These are phyloP conservation scores for Oncorhynchus mykiss DNA, from an alignment of 2,113 vertebrate genomes.

Conservation along the genomic window DNA sequence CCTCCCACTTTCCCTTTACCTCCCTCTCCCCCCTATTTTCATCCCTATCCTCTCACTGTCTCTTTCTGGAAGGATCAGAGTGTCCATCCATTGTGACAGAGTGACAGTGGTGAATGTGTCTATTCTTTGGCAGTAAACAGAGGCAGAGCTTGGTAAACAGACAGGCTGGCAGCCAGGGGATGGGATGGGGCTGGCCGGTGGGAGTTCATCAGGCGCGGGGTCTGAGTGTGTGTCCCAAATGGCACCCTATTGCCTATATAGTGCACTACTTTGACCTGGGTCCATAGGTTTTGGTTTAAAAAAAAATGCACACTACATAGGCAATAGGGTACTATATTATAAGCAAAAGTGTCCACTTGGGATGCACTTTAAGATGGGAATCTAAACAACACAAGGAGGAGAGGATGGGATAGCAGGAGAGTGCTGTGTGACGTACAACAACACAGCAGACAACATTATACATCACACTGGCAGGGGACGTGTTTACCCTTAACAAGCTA, in stretches of 20 bases:
- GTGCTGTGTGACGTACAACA: constrained; percentile 6
- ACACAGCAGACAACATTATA: constrained; percentile 8
- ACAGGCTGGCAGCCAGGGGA: neutral
- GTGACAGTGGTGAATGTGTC: constrained; percentile 1
- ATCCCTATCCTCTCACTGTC: neutral
- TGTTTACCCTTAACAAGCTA: constrained; percentile 2
- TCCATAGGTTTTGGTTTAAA: too few relatives aligned
- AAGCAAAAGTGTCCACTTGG: neutral
- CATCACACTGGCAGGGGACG: constrained; percentile 4
- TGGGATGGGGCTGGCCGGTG: neutral
- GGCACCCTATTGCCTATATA: too few relatives aligned
- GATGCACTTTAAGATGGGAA: neutral
- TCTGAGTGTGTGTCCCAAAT: neutral
- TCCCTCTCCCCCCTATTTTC: neutral
- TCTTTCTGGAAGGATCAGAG: neutral
- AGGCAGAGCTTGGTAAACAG: neutral
- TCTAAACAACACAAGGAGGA: neutral
- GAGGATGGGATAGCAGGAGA: constrained; percentile 1
- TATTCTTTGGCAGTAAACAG: neutral
- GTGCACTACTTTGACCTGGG: too few relatives aligned
- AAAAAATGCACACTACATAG: neutral
- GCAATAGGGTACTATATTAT: neutral
- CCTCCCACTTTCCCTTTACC: neutral
- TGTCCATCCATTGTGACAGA: neutral
- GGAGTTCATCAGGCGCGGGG: neutral